Conservation (phyloP, 2,113 vertebrate species). For the Labeo catla region DNA sequence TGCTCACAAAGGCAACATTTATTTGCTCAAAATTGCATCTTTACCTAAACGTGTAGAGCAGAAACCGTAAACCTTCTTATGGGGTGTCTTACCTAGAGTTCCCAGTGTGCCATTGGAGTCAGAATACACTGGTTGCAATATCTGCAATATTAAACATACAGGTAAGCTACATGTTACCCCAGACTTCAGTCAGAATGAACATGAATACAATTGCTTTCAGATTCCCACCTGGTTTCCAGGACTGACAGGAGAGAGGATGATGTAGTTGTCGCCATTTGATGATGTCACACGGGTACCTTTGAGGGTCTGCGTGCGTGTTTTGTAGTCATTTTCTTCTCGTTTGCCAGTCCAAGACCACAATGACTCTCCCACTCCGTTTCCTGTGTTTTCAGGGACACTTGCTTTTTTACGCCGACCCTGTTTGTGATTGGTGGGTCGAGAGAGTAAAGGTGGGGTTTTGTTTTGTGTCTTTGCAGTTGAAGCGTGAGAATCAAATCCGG, state of each 20-base stretch:
- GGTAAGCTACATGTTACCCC: neutral
- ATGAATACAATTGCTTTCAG: neutral
- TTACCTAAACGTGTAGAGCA: neutral
- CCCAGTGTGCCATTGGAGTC: conserved; percentile 71
- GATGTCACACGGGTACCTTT: conserved; percentile 78
- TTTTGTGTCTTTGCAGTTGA: conserved; percentile 76
- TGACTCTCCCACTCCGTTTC: conserved; percentile 73
- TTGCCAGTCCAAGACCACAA: conserved; percentile 76
- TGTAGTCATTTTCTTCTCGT: conserved; percentile 78
- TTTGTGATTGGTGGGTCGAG: conserved; percentile 75
- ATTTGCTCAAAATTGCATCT: too few relatives aligned
- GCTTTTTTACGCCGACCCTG: conserved; percentile 73
- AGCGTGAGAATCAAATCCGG: conserved; percentile 71
- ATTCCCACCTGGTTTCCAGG: conserved; percentile 81
- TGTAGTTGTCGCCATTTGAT: conserved; percentile 89
- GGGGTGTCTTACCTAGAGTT: conserved; percentile 74
- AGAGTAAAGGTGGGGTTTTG: conserved; percentile 73
- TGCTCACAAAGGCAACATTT: too few relatives aligned
- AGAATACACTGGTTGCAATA: conserved; percentile 83
- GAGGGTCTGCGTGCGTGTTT: conserved; percentile 66
- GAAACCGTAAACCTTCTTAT: neutral
- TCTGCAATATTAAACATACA: conserved; percentile 66
- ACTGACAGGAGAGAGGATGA: conserved; percentile 86
- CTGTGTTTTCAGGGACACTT: conserved; percentile 59
- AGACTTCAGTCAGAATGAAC: neutral